phyloP scores from a whole-genome alignment of 2,113 vertebrate species.

The Cebus imitator region DNA sequence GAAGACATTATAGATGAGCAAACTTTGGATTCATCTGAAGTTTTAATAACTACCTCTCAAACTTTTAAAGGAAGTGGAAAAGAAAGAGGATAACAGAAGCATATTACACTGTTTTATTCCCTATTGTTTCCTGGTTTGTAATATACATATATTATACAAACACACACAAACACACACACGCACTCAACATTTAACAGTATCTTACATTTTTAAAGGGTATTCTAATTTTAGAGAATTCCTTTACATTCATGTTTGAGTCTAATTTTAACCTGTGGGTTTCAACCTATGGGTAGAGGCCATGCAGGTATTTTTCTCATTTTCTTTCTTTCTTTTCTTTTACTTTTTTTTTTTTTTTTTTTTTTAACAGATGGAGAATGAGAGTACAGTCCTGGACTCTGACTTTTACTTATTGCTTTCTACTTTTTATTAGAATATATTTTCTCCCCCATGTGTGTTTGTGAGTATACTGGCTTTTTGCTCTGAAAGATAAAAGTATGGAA shows the following conservation, averaged over 20 bases:
- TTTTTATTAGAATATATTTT: constrained; percentile 50
- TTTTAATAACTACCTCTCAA: constrained; percentile 68
- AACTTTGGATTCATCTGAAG: constrained; percentile 57
- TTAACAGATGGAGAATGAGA: not conserved
- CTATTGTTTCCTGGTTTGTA: not conserved
- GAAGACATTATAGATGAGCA: constrained; percentile 61
- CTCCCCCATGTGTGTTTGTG: constrained; percentile 4
- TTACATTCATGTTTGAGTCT: constrained; percentile 7
- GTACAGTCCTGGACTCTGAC: not conserved
- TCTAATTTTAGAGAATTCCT: constrained; percentile 53
- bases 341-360: not conserved
- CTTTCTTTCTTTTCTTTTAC: not conserved
- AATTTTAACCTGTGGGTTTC: not conserved
- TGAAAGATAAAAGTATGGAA: constrained; percentile 17
- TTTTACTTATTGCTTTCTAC: not conserved
- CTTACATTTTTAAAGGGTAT: not conserved
- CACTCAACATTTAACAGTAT: not conserved
- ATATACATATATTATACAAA: fast-evolving
- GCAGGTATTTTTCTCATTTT: not conserved
- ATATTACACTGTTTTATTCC: constrained; percentile 26
- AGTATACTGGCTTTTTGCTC: not conserved
- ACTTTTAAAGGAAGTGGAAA: constrained; percentile 22
- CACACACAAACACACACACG: too few species aligned
- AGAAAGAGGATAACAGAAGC: not conserved
- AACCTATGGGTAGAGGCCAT: not conserved